A percentile compares a stretch with the other conserved stretches of the same genome.
Conservation (phyloP, 30 jellyfish, hydroid and myxozoan genomes). For the Turritopsis dohrnii region DNA sequence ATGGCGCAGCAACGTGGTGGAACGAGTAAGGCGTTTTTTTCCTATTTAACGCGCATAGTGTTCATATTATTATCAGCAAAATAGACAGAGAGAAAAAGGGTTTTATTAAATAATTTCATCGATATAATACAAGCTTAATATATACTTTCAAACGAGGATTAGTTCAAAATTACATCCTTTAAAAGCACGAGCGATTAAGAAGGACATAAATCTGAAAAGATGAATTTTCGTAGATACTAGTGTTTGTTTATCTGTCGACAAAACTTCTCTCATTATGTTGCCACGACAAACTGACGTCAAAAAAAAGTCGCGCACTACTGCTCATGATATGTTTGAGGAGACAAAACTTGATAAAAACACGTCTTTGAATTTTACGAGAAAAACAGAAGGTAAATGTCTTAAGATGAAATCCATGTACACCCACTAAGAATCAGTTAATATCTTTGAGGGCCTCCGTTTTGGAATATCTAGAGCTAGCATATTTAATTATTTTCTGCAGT, state of each 20-base stretch:
- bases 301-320: not conserved
- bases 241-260: not conserved
- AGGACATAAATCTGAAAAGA: not conserved
- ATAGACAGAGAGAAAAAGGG: not conserved
- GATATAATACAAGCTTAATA: not conserved
- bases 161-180: not conserved
- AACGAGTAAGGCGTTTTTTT: not conserved
- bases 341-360: not conserved
- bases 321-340: not conserved
- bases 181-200: not conserved
- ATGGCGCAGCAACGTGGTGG: slow-evolving; percentile 26
- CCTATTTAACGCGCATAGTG: not conserved
- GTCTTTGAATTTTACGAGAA: not conserved
- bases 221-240: not conserved
- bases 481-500: not conserved
- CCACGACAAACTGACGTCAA: not conserved
- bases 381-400: not conserved
- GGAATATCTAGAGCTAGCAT: not conserved
- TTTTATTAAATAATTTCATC: not conserved
- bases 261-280: not conserved
- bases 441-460: not conserved
- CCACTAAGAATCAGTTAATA: not conserved
- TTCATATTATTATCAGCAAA: not conserved
- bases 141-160: not conserved
- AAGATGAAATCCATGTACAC: too few species aligned